Conservation (phyloP, 2,888 invertebrate genomes). For the Caenorhabditis sp. region DNA sequence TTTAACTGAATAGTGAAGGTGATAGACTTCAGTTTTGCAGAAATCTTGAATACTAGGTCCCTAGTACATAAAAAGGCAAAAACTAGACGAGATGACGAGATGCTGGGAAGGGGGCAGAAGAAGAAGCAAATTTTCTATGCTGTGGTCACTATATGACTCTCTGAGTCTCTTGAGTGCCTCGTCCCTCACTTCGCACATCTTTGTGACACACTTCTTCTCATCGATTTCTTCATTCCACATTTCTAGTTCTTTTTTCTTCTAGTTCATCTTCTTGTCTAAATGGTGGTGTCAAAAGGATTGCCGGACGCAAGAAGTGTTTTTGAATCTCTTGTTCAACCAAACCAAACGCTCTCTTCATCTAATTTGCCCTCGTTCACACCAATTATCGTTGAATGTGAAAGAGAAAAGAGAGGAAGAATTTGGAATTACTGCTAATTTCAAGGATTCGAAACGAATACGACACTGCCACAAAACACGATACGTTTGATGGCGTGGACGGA, state of each 20-base stretch:
- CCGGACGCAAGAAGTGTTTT: slow-evolving; percentile 15
- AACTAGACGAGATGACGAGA: slow-evolving; percentile 7
- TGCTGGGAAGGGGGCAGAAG: slow-evolving; percentile 28
- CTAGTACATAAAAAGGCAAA: slow-evolving; percentile 26
- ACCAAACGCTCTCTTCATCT: background rate
- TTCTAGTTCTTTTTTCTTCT: slow-evolving; percentile 48
- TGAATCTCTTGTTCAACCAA: slow-evolving; percentile 15
- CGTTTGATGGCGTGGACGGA: slow-evolving; percentile 9
- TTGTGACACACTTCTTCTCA: slow-evolving; percentile 62
- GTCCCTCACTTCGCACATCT: slow-evolving; percentile 60
- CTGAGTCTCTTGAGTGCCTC: slow-evolving; percentile 58
- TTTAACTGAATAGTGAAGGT: too few species aligned
- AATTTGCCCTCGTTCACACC: slow-evolving; percentile 29
- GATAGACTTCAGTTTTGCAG: too few species aligned
- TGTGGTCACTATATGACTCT: slow-evolving; percentile 48
- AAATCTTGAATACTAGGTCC: slow-evolving; percentile 1
- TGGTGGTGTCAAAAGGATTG: slow-evolving; percentile 51
- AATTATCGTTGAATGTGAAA: slow-evolving; percentile 5
- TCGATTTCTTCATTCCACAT: slow-evolving; percentile 40
- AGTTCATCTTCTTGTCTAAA: slow-evolving; percentile 3
- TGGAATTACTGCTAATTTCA: slow-evolving; percentile 27
- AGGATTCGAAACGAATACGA: slow-evolving; percentile 14
- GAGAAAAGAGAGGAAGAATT: background rate
- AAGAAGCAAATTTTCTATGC: slow-evolving; percentile 51
- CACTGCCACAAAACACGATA: slow-evolving; percentile 11